These are phyloP conservation scores for Pampus argenteus DNA, from an alignment of 2,797 vertebrate species.

Conservation along the genomic window DNA sequence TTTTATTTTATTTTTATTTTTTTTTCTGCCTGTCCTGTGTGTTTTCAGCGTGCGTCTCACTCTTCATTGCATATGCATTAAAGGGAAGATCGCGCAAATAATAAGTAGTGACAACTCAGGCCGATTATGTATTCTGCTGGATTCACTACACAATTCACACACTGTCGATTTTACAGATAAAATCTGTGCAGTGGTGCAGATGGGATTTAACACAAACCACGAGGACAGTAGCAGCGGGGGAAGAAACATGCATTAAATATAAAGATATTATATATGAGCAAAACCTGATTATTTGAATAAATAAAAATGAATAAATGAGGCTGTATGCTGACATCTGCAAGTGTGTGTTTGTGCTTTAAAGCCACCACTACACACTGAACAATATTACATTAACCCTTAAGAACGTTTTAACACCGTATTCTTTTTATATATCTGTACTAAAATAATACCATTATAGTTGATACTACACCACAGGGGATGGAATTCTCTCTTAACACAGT, in stretches of 20 bases:
- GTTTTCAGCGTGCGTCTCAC: too few relatives aligned
- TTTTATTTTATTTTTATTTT: too few relatives aligned
- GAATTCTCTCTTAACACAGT: neutral
- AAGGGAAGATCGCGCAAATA: neutral
- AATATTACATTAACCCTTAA: too few relatives aligned
- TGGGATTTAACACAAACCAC: neutral
- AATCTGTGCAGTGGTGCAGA: neutral
- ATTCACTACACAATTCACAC: neutral
- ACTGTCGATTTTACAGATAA: neutral
- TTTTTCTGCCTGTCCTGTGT: too few relatives aligned
- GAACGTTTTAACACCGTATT: too few relatives aligned
- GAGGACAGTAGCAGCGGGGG: too few relatives aligned
- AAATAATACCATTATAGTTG: neutral
- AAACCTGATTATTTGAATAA: neutral
- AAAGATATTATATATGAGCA: neutral
- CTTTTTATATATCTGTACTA: too few relatives aligned
- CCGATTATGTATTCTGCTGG: too few relatives aligned
- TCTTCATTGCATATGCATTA: neutral
- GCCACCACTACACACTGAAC: too few relatives aligned
- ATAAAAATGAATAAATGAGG: neutral
- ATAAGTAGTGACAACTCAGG: too few relatives aligned
- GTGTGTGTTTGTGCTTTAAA: too few relatives aligned
- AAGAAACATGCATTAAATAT: neutral
- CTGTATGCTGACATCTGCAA: too few relatives aligned
- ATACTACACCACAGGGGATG: neutral